Evolutionary conservation across 2,797 vertebrate genomes (phyloP), one percentile per base, ranked within the genome.

Genomic region (Gila robusta): DNA sequence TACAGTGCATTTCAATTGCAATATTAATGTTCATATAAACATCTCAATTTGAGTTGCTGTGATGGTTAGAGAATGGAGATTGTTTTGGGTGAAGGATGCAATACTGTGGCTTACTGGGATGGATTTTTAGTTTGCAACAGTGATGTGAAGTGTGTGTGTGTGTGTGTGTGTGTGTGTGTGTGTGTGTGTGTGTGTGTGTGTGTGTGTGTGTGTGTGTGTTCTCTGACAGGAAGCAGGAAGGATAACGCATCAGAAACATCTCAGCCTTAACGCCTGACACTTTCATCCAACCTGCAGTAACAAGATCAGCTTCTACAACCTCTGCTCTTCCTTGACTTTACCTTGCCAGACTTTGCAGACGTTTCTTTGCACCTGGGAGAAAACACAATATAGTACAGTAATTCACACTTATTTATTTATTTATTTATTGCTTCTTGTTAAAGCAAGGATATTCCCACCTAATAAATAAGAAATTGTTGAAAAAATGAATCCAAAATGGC

Each of bases 211-310:
- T 81, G 70, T 67, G 82, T 76, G 19, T 74, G 14, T 67, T 69
- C 44, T 59, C 52, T 66, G 81, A 80, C 69, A 76, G 64, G 44
- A 62, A 35, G 28, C 23, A 81, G 62, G n/a, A 35, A 19, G 47
- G n/a, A 73, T 86, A 84, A 86, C 81, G 77, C 59, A 79, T 86
- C 37, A 56, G 71, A 88, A 86, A 83, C 79, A 64, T 87, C 44
- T 73, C 76, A 44, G 41, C 47, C 79, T 83, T 62, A 62, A 79
- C 54, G 71, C 85, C 81, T 81, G 86, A 69, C 83, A 84, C 66
- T 89, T 87, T 80, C 35, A 79, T 83, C 81, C 80, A 79, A 84
- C 71, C 77, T 62, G 84, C 80, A 32, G 80, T 87, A 80, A 87
- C 83, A 89, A 87, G 83, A 86, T 83, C 83, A 39, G 76, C 1